Evolutionary conservation across 1,140 invertebrate species (phyloP), one percentile per base, ranked within the genome.

Genomic region (Ceratina australensis): DNA sequence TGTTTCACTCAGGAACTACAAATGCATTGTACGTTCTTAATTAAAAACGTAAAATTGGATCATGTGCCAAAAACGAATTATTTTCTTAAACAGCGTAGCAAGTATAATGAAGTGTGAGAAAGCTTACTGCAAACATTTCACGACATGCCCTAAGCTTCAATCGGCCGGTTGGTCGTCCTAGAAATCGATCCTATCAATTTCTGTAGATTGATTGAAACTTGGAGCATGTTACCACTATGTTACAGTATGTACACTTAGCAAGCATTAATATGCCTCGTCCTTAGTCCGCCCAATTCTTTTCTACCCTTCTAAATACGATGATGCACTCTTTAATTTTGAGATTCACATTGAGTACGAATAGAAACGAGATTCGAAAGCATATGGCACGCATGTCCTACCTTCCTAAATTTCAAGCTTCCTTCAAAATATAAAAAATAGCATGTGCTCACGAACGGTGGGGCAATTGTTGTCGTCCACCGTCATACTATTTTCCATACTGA

Each of bases 171-270:
- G 28, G 73, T 69, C 60, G 2, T 22, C 67, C 26, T 24, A 52
- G 75, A 57, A 72, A 79, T 49, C 75, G 33, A 24, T 71, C 63
- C 33, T 33, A 5, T 5, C 28, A 33, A 33, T 33, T 33, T 33
- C 2, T 33, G 28, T 33, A 33, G 5, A 10, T 74, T 64, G 63
- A 85, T 71, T 28, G 60, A 85, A 82, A 85, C 82, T 74, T 69
- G 74, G 59, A 82, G 66, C 72, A 77, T 71, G 57, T 56, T 84
- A 67, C 50, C 24, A 85, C 87, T 90, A 89, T 90, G 85, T 88
- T 90, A 91, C 87, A 90, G 85, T 91, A 91, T 91, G 86, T 90
- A 91, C 89, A 91, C 83, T 80, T 82, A 89, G 75, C 86, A 87
- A 90, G 83, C 84, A 83, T 86, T 74, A 87, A 72, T 79, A 84